Evolutionary conservation across 1,140 invertebrate species (phyloP).

Genomic region (Leucophenga varia): DNA sequence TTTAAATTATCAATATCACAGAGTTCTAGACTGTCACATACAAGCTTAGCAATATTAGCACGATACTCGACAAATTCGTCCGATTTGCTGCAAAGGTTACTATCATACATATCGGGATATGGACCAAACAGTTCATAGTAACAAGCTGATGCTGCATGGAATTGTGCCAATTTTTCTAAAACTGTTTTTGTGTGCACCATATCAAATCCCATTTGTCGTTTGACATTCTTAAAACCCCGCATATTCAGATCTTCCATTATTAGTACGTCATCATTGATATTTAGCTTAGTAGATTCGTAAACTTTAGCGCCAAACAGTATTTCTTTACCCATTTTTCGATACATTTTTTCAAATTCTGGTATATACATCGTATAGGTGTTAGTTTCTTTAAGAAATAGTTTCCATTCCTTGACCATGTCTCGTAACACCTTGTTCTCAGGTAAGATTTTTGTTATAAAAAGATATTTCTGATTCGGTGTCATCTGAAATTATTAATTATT

Average conservation of each 20-base stretch:
- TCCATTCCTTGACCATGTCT: slow-evolving; percentile 29
- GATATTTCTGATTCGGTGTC: slow-evolving; percentile 13
- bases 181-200: slow-evolving; percentile 58
- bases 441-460: slow-evolving; percentile 35
- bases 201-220: slow-evolving; percentile 60
- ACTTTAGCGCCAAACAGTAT: slow-evolving; percentile 30
- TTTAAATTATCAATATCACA: slow-evolving; percentile 19
- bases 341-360: slow-evolving; percentile 38
- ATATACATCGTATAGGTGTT: slow-evolving; percentile 30
- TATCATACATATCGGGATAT: slow-evolving; percentile 23
- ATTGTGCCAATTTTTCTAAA: slow-evolving; percentile 59
- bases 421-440: slow-evolving; percentile 17
- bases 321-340: slow-evolving; percentile 33
- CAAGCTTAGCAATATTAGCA: slow-evolving; percentile 14
- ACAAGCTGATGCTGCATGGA: slow-evolving; percentile 61
- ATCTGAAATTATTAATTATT: slow-evolving; percentile 16
- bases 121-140: slow-evolving; percentile 25
- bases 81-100: slow-evolving; percentile 23
- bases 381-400: slow-evolving; percentile 39
- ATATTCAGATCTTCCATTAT: slow-evolving; percentile 61
- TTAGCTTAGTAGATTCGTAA: slow-evolving; percentile 8
- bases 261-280: slow-evolving; percentile 30
- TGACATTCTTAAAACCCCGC: slow-evolving; percentile 60
- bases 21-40: slow-evolving; percentile 12
- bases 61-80: slow-evolving; percentile 35